Evolutionary conservation across 2,797 vertebrate species (phyloP), one percentile per base, ranked within the genome.

Genomic region (Amblyraja radiata): DNA sequence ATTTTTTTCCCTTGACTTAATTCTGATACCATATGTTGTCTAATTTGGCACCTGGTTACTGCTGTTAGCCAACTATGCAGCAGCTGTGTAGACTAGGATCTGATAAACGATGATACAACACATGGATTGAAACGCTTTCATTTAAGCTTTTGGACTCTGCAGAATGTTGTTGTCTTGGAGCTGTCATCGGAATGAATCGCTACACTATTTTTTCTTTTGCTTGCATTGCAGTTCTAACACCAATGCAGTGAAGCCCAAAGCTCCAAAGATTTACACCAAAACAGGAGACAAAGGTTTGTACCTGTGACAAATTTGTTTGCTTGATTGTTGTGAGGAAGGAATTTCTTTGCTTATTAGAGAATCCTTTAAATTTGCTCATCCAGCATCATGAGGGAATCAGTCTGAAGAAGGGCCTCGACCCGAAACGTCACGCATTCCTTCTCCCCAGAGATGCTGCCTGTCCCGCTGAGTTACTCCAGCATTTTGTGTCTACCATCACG

Each of bases 261-360:
- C 94, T 23, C 97, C 97, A 74, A 98, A 98, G 96, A 98, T 99
- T 94, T 99, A 99, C 95, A 99, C 97, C 71, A 98, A 96, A 96
- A 98, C 98, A 74, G 98, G 98, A 95, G 98, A 99, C 95, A 98
- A 98, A 99, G 98, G 98, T 98, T 94, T 84, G 76, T 54, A 54
- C 5, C 78, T 25, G 8, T 68, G 61, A 68, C 23, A 23, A 4
- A 58, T 11, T 7, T 58, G 10, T 54, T 88, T 10, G 84, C 61
- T 36, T 18, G 6, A 2, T 36, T 68, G 6, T 7, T n/a, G 10
- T 8, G n/a, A 78, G 1, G 6, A 36, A 79, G 36, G 6, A 39
- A 79, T 39, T 6, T 16, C 16, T 39, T 79, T 79, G 32, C 73
- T 39, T 83, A 0, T 68, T 65, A 18, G 63, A 68, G 63, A 8